Evolutionary conservation across 2,888 invertebrate species (phyloP).

Genomic region (Pollenia labialis): DNA sequence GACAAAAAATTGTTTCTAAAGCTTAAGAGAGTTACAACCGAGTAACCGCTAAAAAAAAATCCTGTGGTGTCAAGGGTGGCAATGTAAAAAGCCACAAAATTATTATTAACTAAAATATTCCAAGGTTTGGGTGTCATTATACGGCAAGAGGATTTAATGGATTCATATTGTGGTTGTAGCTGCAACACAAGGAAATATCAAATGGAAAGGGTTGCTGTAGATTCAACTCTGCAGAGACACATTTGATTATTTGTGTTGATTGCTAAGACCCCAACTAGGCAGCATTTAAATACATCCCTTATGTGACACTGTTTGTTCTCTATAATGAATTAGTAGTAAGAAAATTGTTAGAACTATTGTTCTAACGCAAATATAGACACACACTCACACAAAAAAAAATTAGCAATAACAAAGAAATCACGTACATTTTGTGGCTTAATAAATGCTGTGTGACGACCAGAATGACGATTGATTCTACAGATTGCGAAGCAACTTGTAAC

Average conservation of each 20-base stretch:
- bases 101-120: slow-evolving; percentile 70
- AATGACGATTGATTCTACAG: slow-evolving; percentile 60
- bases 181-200: not conserved
- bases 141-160: slow-evolving; percentile 61
- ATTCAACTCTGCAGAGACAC: slow-evolving; percentile 46
- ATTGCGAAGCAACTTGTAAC: slow-evolving; percentile 62
- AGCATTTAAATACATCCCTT: slow-evolving; percentile 34
- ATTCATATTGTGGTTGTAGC: slow-evolving; percentile 56
- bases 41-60: slow-evolving; percentile 40
- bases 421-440: slow-evolving; percentile 57
- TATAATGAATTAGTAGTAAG: slow-evolving; percentile 71
- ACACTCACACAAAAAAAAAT: not conserved
- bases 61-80: slow-evolving; percentile 69
- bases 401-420: slow-evolving; percentile 22
- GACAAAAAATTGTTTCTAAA: slow-evolving; percentile 58
- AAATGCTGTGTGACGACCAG: slow-evolving; percentile 49
- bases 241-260: slow-evolving; percentile 52
- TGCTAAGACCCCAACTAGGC: slow-evolving; percentile 28
- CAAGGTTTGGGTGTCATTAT: slow-evolving; percentile 70
- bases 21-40: not conserved
- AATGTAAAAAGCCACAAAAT: slow-evolving; percentile 74
- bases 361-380: slow-evolving; percentile 30
- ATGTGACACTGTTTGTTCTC: slow-evolving; percentile 47
- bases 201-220: slow-evolving; percentile 66
- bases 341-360: slow-evolving; percentile 71